These are phyloP conservation scores for Tetragonula clypearis DNA, from an alignment of 1,140 invertebrate species.

Conservation along the genomic window DNA sequence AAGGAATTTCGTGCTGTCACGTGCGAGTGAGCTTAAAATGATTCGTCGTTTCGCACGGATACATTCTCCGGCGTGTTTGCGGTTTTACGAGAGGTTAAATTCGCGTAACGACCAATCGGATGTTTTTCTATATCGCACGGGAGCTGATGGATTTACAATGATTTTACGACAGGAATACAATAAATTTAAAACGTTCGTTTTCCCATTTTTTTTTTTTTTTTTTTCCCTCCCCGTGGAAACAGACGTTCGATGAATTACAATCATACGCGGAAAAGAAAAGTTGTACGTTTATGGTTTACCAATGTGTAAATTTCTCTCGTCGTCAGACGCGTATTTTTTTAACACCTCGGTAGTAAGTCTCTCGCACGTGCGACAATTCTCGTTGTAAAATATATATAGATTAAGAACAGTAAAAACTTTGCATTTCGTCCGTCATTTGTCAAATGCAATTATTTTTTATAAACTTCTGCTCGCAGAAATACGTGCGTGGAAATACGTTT, in stretches of 20 bases:
- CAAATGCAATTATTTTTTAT: not conserved
- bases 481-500: not conserved
- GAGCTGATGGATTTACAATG: not conserved
- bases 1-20: conserved; percentile 12
- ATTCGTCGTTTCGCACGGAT: conserved; percentile 4
- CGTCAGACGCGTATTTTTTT: not conserved
- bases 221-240: no score
- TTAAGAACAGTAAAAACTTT: not conserved
- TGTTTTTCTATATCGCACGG: not conserved
- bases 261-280: not conserved
- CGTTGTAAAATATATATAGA: not conserved
- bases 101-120: no score
- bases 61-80: not conserved
- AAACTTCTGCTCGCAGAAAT: no score
- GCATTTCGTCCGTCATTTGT: not conserved
- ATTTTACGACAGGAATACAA: not conserved
- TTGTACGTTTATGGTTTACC: not conserved
- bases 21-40: not conserved
- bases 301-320: not conserved
- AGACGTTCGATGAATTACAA: not conserved
- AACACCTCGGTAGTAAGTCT: not conserved
- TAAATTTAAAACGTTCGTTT: not conserved
- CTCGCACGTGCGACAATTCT: not conserved
- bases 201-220: no score
- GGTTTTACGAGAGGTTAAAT: not conserved